Evolutionary conservation across 2,113 vertebrate genomes (phyloP).

Genomic region (Tachysurus vachellii): DNA sequence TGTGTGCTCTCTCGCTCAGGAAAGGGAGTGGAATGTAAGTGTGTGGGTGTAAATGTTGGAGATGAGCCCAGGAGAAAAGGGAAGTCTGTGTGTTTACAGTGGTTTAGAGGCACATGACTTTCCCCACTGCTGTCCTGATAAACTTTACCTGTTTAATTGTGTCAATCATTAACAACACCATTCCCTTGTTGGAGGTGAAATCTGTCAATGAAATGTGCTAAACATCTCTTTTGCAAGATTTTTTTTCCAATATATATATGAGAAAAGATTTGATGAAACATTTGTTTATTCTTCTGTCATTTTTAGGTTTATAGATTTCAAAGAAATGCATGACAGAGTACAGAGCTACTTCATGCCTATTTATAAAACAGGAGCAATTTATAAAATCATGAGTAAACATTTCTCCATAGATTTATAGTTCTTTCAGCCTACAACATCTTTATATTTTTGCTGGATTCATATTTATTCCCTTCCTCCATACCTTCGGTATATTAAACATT

Average conservation of each 20-base stretch:
- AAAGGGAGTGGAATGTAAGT: conserved; percentile 7
- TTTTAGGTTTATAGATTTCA: not conserved
- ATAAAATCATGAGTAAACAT: not conserved
- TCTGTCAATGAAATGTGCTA: not conserved
- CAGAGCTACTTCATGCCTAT: not conserved
- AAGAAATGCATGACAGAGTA: not conserved
- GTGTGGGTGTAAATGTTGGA: not conserved
- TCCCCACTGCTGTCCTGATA: not conserved
- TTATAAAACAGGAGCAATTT: not conserved
- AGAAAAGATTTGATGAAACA: not conserved
- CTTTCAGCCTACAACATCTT: not conserved
- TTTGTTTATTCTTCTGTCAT: not conserved
- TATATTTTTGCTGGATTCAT: not conserved
- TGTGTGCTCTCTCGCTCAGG: not conserved
- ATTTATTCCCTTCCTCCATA: not conserved
- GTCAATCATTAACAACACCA: not conserved
- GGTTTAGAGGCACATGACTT: not conserved
- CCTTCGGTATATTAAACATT: not conserved
- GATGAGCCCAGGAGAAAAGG: not conserved
- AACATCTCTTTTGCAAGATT: not conserved
- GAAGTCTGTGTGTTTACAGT: not conserved
- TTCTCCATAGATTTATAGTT: not conserved
- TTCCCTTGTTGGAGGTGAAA: not conserved
- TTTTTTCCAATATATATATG: not conserved
- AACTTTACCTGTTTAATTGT: not conserved